Conservation (phyloP, 2,113 vertebrate genomes). For the Spea bombifrons region DNA sequence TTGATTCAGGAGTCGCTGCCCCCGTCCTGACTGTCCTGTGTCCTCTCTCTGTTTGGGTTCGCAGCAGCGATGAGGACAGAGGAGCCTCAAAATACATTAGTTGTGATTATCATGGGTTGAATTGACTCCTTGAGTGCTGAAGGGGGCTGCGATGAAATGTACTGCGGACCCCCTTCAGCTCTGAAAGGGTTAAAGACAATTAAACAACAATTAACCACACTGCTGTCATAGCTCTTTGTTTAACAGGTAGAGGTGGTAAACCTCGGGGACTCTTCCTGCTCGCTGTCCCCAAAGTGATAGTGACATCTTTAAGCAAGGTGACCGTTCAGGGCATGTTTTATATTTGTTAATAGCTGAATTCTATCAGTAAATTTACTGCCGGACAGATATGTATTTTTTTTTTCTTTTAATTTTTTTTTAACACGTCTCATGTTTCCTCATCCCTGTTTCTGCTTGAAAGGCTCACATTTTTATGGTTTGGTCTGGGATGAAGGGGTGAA, state of each 20-base stretch:
- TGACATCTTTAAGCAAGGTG: background rate
- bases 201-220: background rate
- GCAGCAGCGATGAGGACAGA: background rate
- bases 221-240: background rate
- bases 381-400: conserved; percentile 27
- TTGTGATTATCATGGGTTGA: background rate
- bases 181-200: background rate
- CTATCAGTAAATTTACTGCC: conserved; percentile 34
- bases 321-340: conserved; percentile 22
- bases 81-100: background rate
- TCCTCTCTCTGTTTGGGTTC: conserved; percentile 17
- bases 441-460: background rate
- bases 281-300: background rate
- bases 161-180: background rate
- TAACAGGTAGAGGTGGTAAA: conserved; percentile 1
- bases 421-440: conserved; percentile 2
- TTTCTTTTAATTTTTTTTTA: conserved; percentile 17
- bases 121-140: background rate
- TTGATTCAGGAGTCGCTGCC: conserved; percentile 62
- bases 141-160: background rate
- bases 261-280: background rate
- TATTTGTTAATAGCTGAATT: conserved; percentile 7
- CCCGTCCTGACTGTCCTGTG: conserved; percentile 13
- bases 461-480: conserved; percentile 3
- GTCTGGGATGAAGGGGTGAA: too few relatives aligned